Conservation (phyloP, 2,888 invertebrate genomes). For the Rhagonycha fulva region DNA sequence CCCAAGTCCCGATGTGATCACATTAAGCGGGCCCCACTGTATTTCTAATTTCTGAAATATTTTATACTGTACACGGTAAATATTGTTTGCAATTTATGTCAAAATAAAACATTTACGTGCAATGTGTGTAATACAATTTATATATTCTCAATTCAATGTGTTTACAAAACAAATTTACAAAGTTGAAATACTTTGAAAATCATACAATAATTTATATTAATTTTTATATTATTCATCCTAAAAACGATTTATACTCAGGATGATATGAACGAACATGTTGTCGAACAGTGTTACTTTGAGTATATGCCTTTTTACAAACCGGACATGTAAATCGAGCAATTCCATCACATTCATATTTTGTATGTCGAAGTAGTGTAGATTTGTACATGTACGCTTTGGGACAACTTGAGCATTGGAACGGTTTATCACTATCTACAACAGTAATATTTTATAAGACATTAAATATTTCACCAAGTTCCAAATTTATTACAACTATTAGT, state of each 20-base stretch:
- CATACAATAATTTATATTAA: neutral
- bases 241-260: conserved; percentile 5
- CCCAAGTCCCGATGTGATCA: no score
- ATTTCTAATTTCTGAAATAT: neutral
- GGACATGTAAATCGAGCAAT: conserved; percentile 48
- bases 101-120: neutral
- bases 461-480: neutral
- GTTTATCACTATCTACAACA: conserved; percentile 8
- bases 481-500: neutral
- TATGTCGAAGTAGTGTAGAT: conserved; percentile 47
- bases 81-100: neutral
- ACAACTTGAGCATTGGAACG: conserved; percentile 39
- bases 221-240: neutral
- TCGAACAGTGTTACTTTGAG: conserved; percentile 40
- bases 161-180: neutral
- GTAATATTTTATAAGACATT: neutral
- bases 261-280: conserved; percentile 32
- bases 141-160: neutral
- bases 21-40: no score
- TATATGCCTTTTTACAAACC: conserved; percentile 47
- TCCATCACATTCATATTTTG: conserved; percentile 50
- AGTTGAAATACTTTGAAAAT: neutral
- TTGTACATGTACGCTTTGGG: conserved; percentile 45
- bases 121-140: no score
- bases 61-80: neutral